A percentile compares a stretch with the other conserved stretches of the same genome.
phyloP scores from a whole-genome alignment of 2,888 invertebrate species.

The Andrena bicolor region DNA sequence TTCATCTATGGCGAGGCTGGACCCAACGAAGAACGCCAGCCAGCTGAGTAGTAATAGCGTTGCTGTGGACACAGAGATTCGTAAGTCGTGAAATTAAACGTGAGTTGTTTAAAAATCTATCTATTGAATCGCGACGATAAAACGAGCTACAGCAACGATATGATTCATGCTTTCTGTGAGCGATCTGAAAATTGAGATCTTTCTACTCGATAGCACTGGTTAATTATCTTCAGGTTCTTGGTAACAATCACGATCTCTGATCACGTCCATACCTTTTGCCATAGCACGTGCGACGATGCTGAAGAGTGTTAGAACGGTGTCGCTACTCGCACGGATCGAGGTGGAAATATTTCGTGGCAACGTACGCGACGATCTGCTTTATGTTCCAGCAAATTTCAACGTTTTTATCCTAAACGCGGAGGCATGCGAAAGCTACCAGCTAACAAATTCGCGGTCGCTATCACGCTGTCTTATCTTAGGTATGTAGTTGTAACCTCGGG shows the following conservation, averaged over 20 bases:
- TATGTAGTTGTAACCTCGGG: slow-evolving; percentile 37
- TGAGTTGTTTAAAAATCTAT: too few species aligned
- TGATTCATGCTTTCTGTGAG: too few species aligned
- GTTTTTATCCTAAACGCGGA: slow-evolving; percentile 57
- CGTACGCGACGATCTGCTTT: neutral
- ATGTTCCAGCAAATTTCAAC: neutral
- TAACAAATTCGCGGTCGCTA: slow-evolving; percentile 54
- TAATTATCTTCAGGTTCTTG: too few species aligned
- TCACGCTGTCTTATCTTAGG: slow-evolving; percentile 56
- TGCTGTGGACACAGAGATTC: slow-evolving; percentile 19
- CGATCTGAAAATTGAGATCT: too few species aligned
- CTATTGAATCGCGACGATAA: too few species aligned
- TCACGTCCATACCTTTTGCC: slow-evolving; percentile 25
- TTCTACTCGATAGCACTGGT: too few species aligned
- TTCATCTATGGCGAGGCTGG: slow-evolving; percentile 77
- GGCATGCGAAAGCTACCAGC: slow-evolving; percentile 32
- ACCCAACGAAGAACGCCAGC: neutral
- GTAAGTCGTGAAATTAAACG: too few species aligned
- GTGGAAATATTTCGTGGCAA: neutral
- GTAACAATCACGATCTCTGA: neutral
- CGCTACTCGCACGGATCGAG: neutral
- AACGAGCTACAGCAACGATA: too few species aligned
- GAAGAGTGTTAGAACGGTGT: neutral
- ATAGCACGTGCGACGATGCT: neutral
- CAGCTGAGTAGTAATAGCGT: slow-evolving; percentile 2